Evolutionary conservation across 2,113 vertebrate species (phyloP), one percentile per base, ranked within the genome.

Genomic region (Peromyscus californicus): DNA sequence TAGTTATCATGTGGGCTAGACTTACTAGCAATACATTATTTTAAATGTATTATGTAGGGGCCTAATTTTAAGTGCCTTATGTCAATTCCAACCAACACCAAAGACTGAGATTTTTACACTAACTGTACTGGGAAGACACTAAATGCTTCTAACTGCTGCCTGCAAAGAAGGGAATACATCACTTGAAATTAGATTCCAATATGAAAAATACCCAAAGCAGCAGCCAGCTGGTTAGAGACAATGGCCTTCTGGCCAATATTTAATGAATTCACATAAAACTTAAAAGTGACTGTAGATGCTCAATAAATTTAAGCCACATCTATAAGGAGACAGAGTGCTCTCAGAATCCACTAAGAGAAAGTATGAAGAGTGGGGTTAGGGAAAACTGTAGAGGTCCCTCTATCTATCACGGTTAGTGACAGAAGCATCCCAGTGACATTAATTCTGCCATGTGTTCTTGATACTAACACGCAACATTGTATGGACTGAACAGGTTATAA

Each of bases 171-270:
- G 89, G 13, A 39, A 74, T 16, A 11, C 22, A 76, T 63, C 26
- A 33, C 59, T 94, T 90, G 57, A 93, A 93, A 96, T 78, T 69
- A 69, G 70, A 94, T 61, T 94, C 85, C 36, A 76, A 16, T 33
- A 80, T 69, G n/a, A 92, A 94, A 95, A 93, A 51, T 33, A 7
- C 6, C 63, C 31, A 90, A 83, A 91, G 88, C 8, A 75, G n/a
- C 31, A 61, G 45, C 33, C 26, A 70, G 3, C 42, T 95, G 10
- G 48, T 31, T 42, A 22, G 39, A 70, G 75, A n/a, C 61, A 9
- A 1, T 78, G 45, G 76, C 5, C 48, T 94, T 75, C 24, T 93
- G 63, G 79, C n/a, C 31, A 29, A 26, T n/a, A 10, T 36, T 54
- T 61, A 72, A 89, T 75, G 59, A 84, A 84, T 83, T 82, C 24